These are phyloP conservation scores for Penaeus indicus DNA, from an alignment of 1,140 invertebrate species.

Conservation along the genomic window DNA sequence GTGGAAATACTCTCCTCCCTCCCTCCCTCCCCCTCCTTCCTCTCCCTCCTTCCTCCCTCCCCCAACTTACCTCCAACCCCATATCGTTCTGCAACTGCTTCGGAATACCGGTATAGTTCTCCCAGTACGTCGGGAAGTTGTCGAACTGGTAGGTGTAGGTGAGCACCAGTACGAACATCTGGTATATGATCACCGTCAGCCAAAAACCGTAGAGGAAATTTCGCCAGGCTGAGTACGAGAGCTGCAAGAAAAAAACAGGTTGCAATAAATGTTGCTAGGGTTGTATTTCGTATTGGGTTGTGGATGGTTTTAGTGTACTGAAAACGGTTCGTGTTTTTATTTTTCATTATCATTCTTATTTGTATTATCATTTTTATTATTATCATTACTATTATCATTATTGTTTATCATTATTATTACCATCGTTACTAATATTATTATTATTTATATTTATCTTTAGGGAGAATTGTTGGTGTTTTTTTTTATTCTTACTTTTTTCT, in stretches of 20 bases:
- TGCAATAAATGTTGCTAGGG: not conserved
- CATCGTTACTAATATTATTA: too few species aligned
- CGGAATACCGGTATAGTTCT: constrained; percentile 82
- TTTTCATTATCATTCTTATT: too few species aligned
- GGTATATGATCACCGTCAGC: constrained; percentile 96
- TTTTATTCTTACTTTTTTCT: too few species aligned
- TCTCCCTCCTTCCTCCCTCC: too few species aligned
- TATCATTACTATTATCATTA: too few species aligned
- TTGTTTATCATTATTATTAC: too few species aligned
- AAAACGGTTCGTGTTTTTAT: too few species aligned
- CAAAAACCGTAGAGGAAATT: constrained; percentile 95
- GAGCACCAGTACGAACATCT: constrained; percentile 93
- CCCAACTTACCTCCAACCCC: constrained; percentile 79
- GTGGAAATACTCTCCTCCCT: constrained; percentile 77
- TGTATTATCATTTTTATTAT: too few species aligned
- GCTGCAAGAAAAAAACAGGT: constrained; percentile 74
- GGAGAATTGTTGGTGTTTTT: too few species aligned
- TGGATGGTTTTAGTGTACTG: not conserved
- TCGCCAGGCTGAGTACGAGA: constrained; percentile 93
- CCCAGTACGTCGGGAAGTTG: constrained; percentile 88
- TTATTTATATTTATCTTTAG: too few species aligned
- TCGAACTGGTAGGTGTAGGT: constrained; percentile 99
- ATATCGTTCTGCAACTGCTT: constrained; percentile 87
- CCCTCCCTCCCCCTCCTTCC: not conserved
- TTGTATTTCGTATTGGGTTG: too few species aligned